Evolutionary conservation across 2,113 vertebrate species (phyloP).

Genomic region (Platycercus adscitus): DNA sequence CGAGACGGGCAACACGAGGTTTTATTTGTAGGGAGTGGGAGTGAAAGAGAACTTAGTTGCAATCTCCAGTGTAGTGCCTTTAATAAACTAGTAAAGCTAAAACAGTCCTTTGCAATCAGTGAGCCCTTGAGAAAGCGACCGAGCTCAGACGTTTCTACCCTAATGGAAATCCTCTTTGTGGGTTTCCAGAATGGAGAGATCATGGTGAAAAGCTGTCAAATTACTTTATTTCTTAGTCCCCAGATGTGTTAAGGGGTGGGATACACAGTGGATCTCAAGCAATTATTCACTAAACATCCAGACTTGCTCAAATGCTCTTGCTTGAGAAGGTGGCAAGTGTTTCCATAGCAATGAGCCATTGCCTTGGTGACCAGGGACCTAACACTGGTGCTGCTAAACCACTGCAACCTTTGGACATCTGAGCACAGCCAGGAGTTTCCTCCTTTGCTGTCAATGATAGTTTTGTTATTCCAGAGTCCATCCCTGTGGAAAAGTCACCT

Average conservation of each 20-base stretch:
- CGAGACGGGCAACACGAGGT: neutral
- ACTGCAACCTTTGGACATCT: neutral
- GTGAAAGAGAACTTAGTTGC: neutral
- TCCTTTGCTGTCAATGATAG: neutral
- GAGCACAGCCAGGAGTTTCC: neutral
- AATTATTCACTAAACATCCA: neutral
- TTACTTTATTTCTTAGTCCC: neutral
- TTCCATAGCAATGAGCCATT: slow-evolving; percentile 57
- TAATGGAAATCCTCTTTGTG: neutral
- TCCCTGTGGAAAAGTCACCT: neutral
- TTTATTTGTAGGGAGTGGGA: neutral
- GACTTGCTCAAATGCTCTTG: neutral
- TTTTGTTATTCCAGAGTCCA: neutral
- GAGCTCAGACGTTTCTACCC: neutral
- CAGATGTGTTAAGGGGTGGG: neutral
- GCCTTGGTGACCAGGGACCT: slow-evolving; percentile 37
- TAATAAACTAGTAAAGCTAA: neutral
- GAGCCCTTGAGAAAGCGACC: neutral
- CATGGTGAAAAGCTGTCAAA: neutral
- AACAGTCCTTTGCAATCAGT: neutral
- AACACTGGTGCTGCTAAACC: neutral
- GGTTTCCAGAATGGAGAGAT: neutral
- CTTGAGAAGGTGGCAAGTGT: neutral
- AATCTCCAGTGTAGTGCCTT: neutral
- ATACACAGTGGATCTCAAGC: neutral